Evolutionary conservation across 2,113 vertebrate genomes (phyloP).

Genomic region (Pipra filicauda): DNA sequence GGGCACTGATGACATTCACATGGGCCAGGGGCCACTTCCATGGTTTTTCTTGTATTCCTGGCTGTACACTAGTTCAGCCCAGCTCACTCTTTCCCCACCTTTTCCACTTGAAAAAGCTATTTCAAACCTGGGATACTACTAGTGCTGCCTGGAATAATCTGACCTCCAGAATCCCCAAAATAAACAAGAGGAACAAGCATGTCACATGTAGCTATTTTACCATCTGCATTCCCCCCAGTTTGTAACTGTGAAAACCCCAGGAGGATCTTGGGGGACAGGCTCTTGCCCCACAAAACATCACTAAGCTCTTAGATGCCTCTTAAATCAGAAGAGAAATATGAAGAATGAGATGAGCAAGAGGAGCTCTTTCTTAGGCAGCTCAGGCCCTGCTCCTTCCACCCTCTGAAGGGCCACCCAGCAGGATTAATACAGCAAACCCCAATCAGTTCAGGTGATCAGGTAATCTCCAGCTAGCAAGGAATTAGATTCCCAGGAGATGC

Average conservation of each 20-base stretch:
- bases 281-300: neutral
- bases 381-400: neutral
- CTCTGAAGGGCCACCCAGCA: neutral
- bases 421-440: neutral
- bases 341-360: neutral
- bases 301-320: neutral
- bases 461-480: conserved; percentile 13
- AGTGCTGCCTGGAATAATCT: neutral
- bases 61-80: neutral
- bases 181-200: neutral
- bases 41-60: neutral
- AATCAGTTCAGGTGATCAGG: neutral
- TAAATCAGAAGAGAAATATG: neutral
- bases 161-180: neutral
- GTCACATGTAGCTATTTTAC: neutral
- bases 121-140: neutral
- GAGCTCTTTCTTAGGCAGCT: neutral
- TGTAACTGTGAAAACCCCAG: neutral
- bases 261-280: neutral
- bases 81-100: neutral
- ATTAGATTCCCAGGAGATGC: neutral
- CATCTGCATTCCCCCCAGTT: neutral
- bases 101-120: neutral
- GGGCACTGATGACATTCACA: neutral
- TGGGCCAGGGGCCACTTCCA: neutral